Conservation (phyloP, 2,888 invertebrate genomes). For the Xestia rhomboidea region DNA sequence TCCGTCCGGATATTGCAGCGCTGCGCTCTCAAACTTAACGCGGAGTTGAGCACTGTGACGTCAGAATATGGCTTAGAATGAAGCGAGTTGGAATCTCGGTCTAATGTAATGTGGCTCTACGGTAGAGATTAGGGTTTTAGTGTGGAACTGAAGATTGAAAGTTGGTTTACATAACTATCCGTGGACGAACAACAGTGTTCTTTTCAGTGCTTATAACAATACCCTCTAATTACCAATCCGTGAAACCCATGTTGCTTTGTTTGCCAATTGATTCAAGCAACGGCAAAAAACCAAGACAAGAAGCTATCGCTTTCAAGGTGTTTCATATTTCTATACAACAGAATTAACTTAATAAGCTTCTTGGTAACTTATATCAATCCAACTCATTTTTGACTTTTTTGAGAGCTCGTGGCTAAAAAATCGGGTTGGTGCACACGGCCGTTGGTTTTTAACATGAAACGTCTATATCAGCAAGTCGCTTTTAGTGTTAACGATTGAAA, state of each 20-base stretch:
- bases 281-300: not conserved
- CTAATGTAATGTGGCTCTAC: constrained; percentile 5
- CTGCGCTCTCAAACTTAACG: constrained; percentile 54
- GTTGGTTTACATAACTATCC: not conserved
- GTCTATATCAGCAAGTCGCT: no score
- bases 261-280: not conserved
- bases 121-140: constrained; percentile 21
- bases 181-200: not conserved
- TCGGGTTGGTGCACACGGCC: no score
- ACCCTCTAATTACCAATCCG: not conserved
- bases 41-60: constrained; percentile 44
- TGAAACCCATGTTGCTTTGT: not conserved
- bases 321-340: not conserved
- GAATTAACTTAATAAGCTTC: no score
- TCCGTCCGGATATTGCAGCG: constrained; percentile 56
- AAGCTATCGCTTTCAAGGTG: not conserved
- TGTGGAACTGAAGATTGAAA: not conserved
- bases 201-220: not conserved
- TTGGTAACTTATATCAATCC: no score
- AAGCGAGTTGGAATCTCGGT: constrained; percentile 24
- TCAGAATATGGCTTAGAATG: constrained; percentile 43
- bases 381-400: no score
- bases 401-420: no score
- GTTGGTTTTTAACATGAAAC: no score
- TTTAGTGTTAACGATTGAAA: no score